These are phyloP conservation scores for Barbus barbus DNA, from an alignment of 2,113 vertebrate genomes.

Conservation along the genomic window DNA sequence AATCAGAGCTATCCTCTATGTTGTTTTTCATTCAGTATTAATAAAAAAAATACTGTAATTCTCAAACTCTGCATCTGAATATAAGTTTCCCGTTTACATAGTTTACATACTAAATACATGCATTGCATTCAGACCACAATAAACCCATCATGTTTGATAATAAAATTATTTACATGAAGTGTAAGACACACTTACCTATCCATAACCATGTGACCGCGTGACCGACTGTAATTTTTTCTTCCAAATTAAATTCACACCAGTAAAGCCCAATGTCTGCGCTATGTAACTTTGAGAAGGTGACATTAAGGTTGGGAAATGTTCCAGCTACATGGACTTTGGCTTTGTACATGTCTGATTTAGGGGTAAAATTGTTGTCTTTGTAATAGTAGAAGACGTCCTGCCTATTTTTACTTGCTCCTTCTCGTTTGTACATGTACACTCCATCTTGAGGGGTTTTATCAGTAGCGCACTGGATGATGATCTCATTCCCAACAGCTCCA, in stretches of 20 bases:
- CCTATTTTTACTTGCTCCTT: background rate
- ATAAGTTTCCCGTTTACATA: background rate
- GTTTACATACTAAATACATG: background rate
- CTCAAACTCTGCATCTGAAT: background rate
- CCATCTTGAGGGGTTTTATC: background rate
- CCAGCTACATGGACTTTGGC: background rate
- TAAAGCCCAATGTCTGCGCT: conserved; percentile 50
- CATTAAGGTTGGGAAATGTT: rapidly evolving
- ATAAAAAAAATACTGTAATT: background rate
- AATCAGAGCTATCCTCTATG: background rate
- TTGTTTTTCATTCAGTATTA: background rate
- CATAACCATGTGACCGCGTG: background rate
- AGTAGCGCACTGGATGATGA: background rate
- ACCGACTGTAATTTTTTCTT: background rate
- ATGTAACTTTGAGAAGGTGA: conserved; percentile 55
- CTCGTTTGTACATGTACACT: conserved; percentile 52
- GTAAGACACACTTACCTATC: background rate
- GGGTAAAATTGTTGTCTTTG: background rate
- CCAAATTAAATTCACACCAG: conserved; percentile 11
- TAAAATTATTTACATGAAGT: background rate
- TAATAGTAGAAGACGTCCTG: background rate
- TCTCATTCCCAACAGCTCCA: background rate
- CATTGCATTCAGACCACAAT: background rate
- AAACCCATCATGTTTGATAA: background rate
- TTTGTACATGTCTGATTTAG: rapidly evolving